A percentile compares a stretch with the other conserved stretches of the same genome.
Conservation (phyloP, 2,113 vertebrate species). For the Indri indri region DNA sequence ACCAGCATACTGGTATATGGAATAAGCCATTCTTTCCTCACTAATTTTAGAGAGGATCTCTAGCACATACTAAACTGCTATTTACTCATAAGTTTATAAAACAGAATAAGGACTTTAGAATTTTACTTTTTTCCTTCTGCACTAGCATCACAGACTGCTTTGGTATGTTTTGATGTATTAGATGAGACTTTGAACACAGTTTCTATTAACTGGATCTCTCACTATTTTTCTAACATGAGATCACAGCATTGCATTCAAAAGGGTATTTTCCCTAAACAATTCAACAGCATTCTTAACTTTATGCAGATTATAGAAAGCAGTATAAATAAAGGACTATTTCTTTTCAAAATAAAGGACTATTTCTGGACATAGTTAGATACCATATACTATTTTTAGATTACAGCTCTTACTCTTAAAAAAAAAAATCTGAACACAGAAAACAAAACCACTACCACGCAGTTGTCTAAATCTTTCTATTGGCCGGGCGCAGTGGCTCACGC, state of each 20-base stretch:
- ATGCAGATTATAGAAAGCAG: conserved; percentile 21
- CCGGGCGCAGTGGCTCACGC: too few species aligned
- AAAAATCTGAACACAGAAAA: neutral
- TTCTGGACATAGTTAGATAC: neutral
- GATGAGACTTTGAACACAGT: neutral
- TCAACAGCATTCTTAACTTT: conserved; percentile 18
- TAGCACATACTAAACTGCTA: neutral
- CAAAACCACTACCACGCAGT: neutral
- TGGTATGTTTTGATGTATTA: neutral
- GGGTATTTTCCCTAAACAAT: conserved; percentile 33
- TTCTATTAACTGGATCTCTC: neutral
- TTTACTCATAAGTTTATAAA: conserved; percentile 14
- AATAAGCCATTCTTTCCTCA: neutral
- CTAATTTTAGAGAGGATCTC: conserved; percentile 13
- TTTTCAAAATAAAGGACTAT: conserved; percentile 40
- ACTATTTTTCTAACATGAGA: conserved; percentile 32
- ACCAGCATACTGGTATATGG: neutral
- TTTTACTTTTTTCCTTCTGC: neutral
- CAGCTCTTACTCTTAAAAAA: neutral
- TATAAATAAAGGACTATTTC: neutral
- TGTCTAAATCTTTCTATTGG: neutral
- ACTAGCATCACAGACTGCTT: neutral
- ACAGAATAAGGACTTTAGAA: neutral
- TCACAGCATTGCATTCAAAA: neutral
- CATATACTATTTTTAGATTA: conserved; percentile 17